Evolutionary conservation across 2,797 vertebrate species (phyloP).

Genomic region (Muraenolepis orangiensis): DNA sequence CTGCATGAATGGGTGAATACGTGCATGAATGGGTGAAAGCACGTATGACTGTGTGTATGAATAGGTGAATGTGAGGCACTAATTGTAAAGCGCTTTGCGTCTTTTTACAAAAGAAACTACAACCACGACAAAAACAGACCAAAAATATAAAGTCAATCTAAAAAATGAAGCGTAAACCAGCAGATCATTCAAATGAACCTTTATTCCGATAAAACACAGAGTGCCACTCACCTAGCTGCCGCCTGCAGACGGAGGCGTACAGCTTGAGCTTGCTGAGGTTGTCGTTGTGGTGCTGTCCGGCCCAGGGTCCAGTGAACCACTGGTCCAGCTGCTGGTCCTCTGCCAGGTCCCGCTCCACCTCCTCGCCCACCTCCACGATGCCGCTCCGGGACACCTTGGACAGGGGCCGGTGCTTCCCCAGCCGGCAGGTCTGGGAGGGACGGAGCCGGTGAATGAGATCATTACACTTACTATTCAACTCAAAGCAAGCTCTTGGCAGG

Average conservation of each 20-base stretch:
- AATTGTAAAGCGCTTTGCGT: too few relatives aligned
- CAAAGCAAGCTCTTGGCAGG: too few relatives aligned
- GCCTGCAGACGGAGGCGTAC: slow-evolving; percentile 89
- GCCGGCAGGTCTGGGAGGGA: slow-evolving; percentile 83
- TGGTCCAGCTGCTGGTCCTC: slow-evolving; percentile 84
- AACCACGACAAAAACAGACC: not conserved
- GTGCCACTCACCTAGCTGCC: slow-evolving; percentile 91
- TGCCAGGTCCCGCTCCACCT: slow-evolving; percentile 75
- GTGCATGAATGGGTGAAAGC: too few relatives aligned
- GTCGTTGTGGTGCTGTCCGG: slow-evolving; percentile 86
- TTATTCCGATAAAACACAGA: not conserved
- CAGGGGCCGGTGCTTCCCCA: slow-evolving; percentile 96
- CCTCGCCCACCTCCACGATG: slow-evolving; percentile 85
- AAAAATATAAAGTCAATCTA: not conserved
- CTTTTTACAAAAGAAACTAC: not conserved
- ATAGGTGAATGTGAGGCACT: too few relatives aligned
- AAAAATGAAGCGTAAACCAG: not conserved
- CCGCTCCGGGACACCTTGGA: slow-evolving; percentile 90
- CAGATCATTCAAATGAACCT: not conserved
- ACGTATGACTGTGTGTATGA: not conserved
- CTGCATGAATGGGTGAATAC: too few relatives aligned
- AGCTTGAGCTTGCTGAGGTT: slow-evolving; percentile 94
- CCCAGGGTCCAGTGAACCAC: slow-evolving; percentile 87
- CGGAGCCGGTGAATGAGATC: too few relatives aligned
- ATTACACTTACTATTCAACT: too few relatives aligned